Evolutionary conservation across 92 coral and sea anemone genomes (phyloP).

Genomic region (Zoanthus sociatus): DNA sequence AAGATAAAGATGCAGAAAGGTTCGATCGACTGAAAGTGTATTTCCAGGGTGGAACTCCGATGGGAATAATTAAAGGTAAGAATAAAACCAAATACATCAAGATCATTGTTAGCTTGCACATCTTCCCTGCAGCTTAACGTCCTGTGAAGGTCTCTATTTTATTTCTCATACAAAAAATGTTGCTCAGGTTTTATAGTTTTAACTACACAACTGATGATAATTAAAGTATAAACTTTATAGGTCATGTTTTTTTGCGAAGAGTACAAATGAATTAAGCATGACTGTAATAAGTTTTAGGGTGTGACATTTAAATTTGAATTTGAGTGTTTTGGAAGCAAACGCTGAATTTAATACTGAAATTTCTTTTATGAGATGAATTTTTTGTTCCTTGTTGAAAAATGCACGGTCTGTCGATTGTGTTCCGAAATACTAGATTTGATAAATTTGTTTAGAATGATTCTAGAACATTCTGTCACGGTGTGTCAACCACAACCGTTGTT

Average conservation of each 20-base stretch:
- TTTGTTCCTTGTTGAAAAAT: neutral
- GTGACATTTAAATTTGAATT: neutral
- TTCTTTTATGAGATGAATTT: neutral
- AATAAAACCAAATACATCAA: neutral
- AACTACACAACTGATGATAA: too few species aligned
- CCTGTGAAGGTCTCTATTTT: too few species aligned
- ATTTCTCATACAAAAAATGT: neutral
- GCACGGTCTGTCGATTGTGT: neutral
- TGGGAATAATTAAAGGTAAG: conserved; percentile 40
- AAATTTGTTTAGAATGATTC: neutral
- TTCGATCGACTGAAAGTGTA: conserved; percentile 33
- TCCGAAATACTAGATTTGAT: neutral
- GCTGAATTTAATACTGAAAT: neutral
- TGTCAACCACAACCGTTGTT: neutral
- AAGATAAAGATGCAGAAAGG: conserved; percentile 16
- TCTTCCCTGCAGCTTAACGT: neutral
- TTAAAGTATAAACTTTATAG: too few species aligned
- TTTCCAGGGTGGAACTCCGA: conserved; percentile 45
- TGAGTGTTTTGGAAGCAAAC: neutral
- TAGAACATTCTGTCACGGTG: conserved; percentile 18
- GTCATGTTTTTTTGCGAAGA: too few species aligned
- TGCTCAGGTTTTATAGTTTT: too few species aligned
- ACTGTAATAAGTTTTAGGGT: neutral
- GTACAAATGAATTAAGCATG: neutral
- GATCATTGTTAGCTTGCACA: neutral